phyloP scores from a whole-genome alignment of 2,797 vertebrate genomes.

The Leucoraja ocellata region DNA sequence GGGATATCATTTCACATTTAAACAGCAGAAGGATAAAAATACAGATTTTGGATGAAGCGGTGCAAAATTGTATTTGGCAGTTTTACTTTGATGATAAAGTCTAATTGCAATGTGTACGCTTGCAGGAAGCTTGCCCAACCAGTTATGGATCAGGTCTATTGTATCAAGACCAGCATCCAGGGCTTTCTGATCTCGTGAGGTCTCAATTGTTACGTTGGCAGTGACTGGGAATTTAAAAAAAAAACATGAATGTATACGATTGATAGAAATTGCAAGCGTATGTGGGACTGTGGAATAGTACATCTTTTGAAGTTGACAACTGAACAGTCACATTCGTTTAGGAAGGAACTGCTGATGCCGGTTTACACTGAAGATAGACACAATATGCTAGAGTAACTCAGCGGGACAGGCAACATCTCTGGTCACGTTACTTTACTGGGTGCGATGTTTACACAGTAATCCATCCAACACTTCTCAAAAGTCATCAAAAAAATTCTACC shows the following conservation, averaged over 20 bases:
- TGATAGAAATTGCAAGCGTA: slow-evolving; percentile 1
- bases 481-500: not conserved
- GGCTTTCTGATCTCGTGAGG: not conserved
- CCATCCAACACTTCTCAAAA: not conserved
- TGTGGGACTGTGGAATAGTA: not conserved
- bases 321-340: not conserved
- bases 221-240: not conserved
- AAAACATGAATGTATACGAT: not conserved
- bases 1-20: not conserved
- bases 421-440: not conserved
- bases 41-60: not conserved
- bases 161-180: slow-evolving; percentile 5
- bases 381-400: too few relatives aligned
- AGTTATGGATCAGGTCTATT: not conserved
- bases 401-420: too few relatives aligned
- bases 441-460: not conserved
- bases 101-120: not conserved
- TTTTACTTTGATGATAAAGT: not conserved
- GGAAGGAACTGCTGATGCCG: too few relatives aligned
- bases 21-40: not conserved
- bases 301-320: not conserved
- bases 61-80: not conserved
- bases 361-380: too few relatives aligned
- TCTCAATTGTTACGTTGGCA: not conserved
- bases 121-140: not conserved